A percentile compares a stretch with the other conserved stretches of the same genome.
Evolutionary conservation across 53 echinoderm and acorn worm genomes (phyloP).

Genomic region (Zoroaster sp.): DNA sequence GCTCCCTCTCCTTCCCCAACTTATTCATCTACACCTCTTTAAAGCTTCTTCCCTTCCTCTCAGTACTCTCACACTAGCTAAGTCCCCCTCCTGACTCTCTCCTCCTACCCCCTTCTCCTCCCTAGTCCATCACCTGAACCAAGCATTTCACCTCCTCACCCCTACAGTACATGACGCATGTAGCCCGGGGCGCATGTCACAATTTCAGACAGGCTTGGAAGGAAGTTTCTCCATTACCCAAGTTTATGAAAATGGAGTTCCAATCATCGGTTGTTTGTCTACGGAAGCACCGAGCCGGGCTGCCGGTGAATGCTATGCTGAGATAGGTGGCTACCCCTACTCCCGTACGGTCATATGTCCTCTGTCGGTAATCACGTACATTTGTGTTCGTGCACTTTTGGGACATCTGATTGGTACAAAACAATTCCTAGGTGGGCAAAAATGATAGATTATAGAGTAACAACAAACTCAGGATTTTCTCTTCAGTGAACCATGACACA

Average conservation of each 20-base stretch:
- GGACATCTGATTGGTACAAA: conserved; percentile 8
- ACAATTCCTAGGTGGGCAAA: conserved; percentile 1
- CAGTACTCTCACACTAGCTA: no score
- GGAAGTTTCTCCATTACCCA: conserved; percentile 70
- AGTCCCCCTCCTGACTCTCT: not conserved
- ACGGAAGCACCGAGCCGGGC: conserved; percentile 62
- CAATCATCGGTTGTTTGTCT: conserved; percentile 55
- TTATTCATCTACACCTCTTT: not conserved
- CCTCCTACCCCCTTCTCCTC: not conserved
- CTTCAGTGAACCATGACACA: conserved; percentile 28
- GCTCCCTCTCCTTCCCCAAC: no score
- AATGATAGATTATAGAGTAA: conserved; percentile 29
- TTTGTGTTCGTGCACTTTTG: not conserved
- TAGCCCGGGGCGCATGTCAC: conserved; percentile 53
- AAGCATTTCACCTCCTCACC: conserved; percentile 49
- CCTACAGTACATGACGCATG: conserved; percentile 47
- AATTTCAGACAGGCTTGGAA: conserved; percentile 52
- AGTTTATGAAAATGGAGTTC: conserved; percentile 64
- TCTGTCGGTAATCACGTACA: not conserved
- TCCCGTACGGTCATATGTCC: not conserved
- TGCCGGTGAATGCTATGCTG: conserved; percentile 29
- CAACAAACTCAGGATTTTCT: conserved; percentile 22
- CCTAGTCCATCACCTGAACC: not conserved
- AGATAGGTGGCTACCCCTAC: conserved; percentile 45
- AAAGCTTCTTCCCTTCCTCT: not conserved